Conservation (phyloP, 2,888 invertebrate genomes). For the Hemicrepidius hirtus region DNA sequence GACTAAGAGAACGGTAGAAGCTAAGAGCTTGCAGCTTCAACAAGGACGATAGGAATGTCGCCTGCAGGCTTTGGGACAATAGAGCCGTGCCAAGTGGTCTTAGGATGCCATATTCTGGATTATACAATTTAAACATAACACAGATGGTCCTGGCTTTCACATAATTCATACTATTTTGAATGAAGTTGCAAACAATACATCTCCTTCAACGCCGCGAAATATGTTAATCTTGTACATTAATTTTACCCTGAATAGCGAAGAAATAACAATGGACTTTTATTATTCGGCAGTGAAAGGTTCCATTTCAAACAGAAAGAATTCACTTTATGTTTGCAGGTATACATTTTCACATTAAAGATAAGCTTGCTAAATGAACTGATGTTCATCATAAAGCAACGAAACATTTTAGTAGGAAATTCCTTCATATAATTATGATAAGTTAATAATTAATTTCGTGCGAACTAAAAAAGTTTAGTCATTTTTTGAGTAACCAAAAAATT, state of each 20-base stretch:
- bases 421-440: not conserved
- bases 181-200: conserved; percentile 50
- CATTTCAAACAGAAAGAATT: conserved; percentile 14
- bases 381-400: not conserved
- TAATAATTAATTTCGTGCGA: too few species aligned
- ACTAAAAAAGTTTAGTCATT: too few species aligned
- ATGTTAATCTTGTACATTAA: conserved; percentile 48
- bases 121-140: conserved; percentile 52
- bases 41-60: conserved; percentile 59
- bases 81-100: conserved; percentile 58
- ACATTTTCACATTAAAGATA: conserved; percentile 7
- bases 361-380: conserved; percentile 3
- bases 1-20: conserved; percentile 46
- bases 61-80: conserved; percentile 59
- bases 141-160: conserved; percentile 51
- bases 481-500: too few species aligned
- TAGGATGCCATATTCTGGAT: conserved; percentile 53
- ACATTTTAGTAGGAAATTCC: not conserved
- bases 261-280: conserved; percentile 46
- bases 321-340: not conserved
- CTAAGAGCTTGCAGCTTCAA: conserved; percentile 53
- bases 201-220: conserved; percentile 42
- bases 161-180: conserved; percentile 51
- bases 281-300: conserved; percentile 14
- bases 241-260: conserved; percentile 40